These are phyloP conservation scores for Chrysomela aeneicollis DNA, from an alignment of 2,888 invertebrate species.

Conservation along the genomic window DNA sequence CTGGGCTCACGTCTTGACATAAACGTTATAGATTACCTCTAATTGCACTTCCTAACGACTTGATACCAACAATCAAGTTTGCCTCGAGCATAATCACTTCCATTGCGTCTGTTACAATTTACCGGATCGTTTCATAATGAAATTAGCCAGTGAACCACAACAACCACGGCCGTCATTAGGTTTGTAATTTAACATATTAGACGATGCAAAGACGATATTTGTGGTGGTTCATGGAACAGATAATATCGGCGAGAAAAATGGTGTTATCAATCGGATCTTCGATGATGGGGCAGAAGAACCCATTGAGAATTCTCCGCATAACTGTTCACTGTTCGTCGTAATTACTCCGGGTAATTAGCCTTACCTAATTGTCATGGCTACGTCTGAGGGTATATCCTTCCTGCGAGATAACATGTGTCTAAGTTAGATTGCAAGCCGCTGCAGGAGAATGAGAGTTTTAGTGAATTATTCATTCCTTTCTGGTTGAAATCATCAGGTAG, in stretches of 20 bases:
- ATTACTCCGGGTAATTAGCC: neutral
- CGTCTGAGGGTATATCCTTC: neutral
- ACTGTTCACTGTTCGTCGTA: neutral
- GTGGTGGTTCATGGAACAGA: neutral
- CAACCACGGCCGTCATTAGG: conserved; percentile 30
- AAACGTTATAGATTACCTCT: conserved; percentile 37
- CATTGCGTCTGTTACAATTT: conserved; percentile 33
- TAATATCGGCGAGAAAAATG: neutral
- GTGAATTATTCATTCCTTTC: neutral
- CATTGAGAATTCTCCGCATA: neutral
- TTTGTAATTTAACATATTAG: neutral
- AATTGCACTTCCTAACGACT: conserved; percentile 40
- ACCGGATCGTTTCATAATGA: conserved; percentile 32
- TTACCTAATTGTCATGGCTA: neutral
- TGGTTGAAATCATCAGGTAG: no score
- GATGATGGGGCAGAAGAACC: neutral
- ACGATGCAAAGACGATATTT: neutral
- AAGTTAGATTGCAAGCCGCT: no score
- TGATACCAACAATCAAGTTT: conserved; percentile 39
- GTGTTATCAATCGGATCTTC: conserved; percentile 1
- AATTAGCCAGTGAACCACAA: conserved; percentile 32
- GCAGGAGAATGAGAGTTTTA: neutral
- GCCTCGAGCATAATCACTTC: conserved; percentile 35
- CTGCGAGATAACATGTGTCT: neutral
- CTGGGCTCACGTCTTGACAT: conserved; percentile 33